Evolutionary conservation across 2,888 invertebrate species (phyloP).

Genomic region (Lapara coniferarum): DNA sequence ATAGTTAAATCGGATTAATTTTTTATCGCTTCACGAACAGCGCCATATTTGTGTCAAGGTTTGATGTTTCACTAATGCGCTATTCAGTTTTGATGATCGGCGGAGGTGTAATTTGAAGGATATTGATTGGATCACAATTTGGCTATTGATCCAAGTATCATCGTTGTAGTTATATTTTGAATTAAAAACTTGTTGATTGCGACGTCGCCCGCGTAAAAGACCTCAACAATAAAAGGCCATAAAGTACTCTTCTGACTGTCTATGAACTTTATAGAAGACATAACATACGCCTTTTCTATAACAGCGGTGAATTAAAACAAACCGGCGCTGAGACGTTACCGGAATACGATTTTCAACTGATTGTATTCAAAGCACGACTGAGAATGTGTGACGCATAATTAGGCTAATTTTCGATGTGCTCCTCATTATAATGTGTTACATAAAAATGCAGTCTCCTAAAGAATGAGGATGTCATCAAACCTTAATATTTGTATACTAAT

Average conservation of each 20-base stretch:
- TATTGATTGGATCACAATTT: background rate
- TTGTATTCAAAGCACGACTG: conserved; percentile 1
- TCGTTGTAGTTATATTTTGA: background rate
- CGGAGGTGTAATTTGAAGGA: conserved; percentile 2
- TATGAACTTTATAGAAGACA: too few species aligned
- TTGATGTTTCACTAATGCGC: conserved; percentile 36
- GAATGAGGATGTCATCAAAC: background rate
- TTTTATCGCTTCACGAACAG: conserved; percentile 35
- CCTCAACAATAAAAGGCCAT: too few species aligned
- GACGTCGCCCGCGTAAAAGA: too few species aligned
- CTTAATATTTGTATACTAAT: background rate
- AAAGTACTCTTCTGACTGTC: too few species aligned
- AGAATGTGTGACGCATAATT: conserved; percentile 4
- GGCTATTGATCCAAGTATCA: background rate
- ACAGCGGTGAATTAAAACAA: background rate
- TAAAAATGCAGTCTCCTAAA: background rate
- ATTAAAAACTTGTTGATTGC: background rate
- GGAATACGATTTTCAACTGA: background rate
- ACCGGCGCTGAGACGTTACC: background rate
- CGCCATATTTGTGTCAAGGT: conserved; percentile 40
- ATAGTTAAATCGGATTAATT: conserved; percentile 34
- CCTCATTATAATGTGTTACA: background rate
- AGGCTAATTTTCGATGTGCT: background rate
- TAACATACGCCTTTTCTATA: background rate
- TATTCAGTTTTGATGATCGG: conserved; percentile 34